Evolutionary conservation across 1,140 invertebrate species (phyloP), one percentile per base, ranked within the genome.

Genomic region (Macrostomum lignano): DNA sequence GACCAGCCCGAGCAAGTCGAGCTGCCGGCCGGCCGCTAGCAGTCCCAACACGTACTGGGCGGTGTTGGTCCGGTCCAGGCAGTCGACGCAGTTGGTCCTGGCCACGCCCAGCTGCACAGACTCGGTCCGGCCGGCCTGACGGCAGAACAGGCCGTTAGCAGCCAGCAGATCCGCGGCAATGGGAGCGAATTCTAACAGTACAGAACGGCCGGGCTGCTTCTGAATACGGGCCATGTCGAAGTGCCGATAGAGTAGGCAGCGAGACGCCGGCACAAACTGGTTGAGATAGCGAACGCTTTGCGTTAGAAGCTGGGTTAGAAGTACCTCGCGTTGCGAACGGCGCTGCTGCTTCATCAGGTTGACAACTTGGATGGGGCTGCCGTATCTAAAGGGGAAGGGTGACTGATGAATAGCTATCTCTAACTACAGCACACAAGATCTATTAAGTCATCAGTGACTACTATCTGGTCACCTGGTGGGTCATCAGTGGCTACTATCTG

Each of bases 31-130:
- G 15, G 96, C 55, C 2, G 81, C 86, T 58, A 74, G 81, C 57
- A 86, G 88, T 19, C 84, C 86, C 42, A 98, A 70, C n/a, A 78
- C 81, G 65, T 94, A 96, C 59, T 96, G 88, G 1, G 86, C 88
- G 0, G 91, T 96, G 52, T 98, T 98, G 3, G 91, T 98, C 41
- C 91, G 65, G 62, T 98, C 91, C 21, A 98, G 64, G 54, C 88
- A 98, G 56, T 98, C 91, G 0, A 98, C 86, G 60, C 91, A 98
- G 62, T 98, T 98, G 0, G 88, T 86, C 38, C 91, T 64, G 3
- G 88, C 74, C 14, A 93, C 68, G 0, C 91, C 91, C 3, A 73
- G 78, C 61, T 98, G 84, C 7, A 22, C 7, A 15, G 14, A 7
- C n/a, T n/a, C n/a, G n/a, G n/a, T 28, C 26, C 15, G 9, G 15